Base-by-base conservation (phyloP, 2,113 vertebrate species). In the Hylia prasina region DNA sequence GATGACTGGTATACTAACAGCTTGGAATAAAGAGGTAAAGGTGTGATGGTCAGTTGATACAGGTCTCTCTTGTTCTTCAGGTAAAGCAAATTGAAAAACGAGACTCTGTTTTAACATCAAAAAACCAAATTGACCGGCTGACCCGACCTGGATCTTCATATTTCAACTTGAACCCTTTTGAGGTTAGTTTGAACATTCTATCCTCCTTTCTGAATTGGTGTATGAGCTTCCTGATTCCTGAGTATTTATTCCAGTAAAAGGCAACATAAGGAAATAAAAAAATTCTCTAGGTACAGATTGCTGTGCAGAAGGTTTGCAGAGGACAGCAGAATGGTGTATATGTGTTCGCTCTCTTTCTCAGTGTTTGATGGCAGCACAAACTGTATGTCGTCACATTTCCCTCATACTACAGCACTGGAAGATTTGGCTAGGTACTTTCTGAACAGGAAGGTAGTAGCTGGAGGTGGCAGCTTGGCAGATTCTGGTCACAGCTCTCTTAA, bases 71-170 rank as follows among this genome's bases (percentile, higher is more conserved):
- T 64, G 25, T 63, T 88, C 73, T 58, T 83, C 96, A 99, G 99
- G 99, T 99, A 86, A 99, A 99, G 90, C 99, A 99, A 90, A 99
- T 99, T 84, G 99, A 99, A 96, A 99, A 99, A 95, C 98, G 99
- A 94, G 99, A 99, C 93, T 99, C 99, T 1, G 99, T 99, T 90
- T 96, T 99, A 64, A 99, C 99, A 6, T 99, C 99, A 33, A 99
- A 99, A 98, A 99, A 99, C 96, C 99, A 99, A 90, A 99, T 99
- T 72, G 99, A 99, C 76, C 98, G 99, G 73, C 97, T 99, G 87
- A 99, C 99, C 47, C 98, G 99, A 94, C 99, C 99, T 84, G 99
- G 99, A 57, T 94, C 99, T 9, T 99, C 99, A 15, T 99, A 99
- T 96, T 99, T 99, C 96, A 99, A 99, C 93, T 95, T 99, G 73